phyloP scores from a whole-genome alignment of 2,888 invertebrate species.

The Ommatoiulus sabulosus region DNA sequence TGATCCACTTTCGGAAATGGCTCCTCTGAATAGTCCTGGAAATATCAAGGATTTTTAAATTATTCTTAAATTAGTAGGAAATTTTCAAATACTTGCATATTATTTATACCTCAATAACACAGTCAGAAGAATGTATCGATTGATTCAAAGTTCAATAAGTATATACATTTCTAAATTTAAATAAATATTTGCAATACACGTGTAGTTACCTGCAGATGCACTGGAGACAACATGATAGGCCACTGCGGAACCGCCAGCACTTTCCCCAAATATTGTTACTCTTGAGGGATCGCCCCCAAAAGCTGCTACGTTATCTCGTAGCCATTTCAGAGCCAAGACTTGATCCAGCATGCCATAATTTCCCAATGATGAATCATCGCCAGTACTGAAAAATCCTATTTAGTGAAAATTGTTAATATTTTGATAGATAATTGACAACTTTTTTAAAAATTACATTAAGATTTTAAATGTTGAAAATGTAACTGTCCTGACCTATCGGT shows the following conservation, averaged over 20 bases:
- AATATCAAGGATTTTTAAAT: too few species aligned
- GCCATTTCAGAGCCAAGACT: slow-evolving; percentile 53
- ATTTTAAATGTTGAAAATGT: neutral
- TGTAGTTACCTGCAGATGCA: slow-evolving; percentile 37
- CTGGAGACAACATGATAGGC: slow-evolving; percentile 50
- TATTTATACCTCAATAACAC: too few species aligned
- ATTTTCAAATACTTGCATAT: too few species aligned
- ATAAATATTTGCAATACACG: neutral
- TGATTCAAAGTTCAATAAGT: too few species aligned
- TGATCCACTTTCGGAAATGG: too few species aligned
- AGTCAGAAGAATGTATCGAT: too few species aligned
- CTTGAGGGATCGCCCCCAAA: slow-evolving; percentile 55
- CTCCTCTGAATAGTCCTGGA: too few species aligned
- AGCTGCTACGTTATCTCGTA: slow-evolving; percentile 53
- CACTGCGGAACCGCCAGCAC: slow-evolving; percentile 55
- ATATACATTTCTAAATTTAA: neutral
- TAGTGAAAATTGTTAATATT: neutral
- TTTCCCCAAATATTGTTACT: slow-evolving; percentile 57
- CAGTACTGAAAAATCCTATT: slow-evolving; percentile 57
- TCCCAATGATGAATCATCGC: slow-evolving; percentile 42
- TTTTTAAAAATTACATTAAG: neutral
- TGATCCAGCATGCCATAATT: slow-evolving; percentile 57
- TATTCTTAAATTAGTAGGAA: too few species aligned
- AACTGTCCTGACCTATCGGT: slow-evolving; percentile 60
- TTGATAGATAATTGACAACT: neutral